phyloP scores from a whole-genome alignment of 2,797 vertebrate genomes.

The Potorous gilbertii region DNA sequence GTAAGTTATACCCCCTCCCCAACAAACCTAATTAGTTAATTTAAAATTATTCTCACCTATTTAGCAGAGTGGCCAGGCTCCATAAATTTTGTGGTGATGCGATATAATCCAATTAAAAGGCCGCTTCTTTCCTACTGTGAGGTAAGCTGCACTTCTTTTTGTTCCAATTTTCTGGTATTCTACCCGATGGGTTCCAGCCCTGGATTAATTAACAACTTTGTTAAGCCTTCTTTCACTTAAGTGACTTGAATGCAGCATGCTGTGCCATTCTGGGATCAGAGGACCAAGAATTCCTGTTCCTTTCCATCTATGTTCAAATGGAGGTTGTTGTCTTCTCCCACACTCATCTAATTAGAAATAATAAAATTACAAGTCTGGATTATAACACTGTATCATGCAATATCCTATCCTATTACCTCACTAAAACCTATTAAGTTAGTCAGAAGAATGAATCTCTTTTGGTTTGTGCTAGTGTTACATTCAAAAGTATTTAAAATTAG shows the following conservation, averaged over 20 bases:
- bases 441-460: constrained; percentile 29
- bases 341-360: constrained; percentile 13
- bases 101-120: constrained; percentile 76
- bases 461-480: constrained; percentile 25
- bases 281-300: constrained; percentile 41
- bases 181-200: constrained; percentile 61
- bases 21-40: constrained; percentile 65
- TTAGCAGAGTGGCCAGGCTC: constrained; percentile 66
- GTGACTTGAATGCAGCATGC: constrained; percentile 56
- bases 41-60: constrained; percentile 72
- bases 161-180: constrained; percentile 68
- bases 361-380: constrained; percentile 16
- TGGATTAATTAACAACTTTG: constrained; percentile 74
- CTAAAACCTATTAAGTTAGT: constrained; percentile 41
- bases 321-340: background rate
- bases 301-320: constrained; percentile 31
- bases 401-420: constrained; percentile 21
- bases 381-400: background rate
- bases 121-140: constrained; percentile 65
- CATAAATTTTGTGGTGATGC: constrained; percentile 71
- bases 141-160: constrained; percentile 67
- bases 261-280: constrained; percentile 60
- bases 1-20: constrained; percentile 44
- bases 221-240: constrained; percentile 63
- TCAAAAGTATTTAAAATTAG: background rate